Evolutionary conservation across 2,888 invertebrate species (phyloP), one percentile per base, ranked within the genome.

Genomic region (Eudasyphora cyanicolor): DNA sequence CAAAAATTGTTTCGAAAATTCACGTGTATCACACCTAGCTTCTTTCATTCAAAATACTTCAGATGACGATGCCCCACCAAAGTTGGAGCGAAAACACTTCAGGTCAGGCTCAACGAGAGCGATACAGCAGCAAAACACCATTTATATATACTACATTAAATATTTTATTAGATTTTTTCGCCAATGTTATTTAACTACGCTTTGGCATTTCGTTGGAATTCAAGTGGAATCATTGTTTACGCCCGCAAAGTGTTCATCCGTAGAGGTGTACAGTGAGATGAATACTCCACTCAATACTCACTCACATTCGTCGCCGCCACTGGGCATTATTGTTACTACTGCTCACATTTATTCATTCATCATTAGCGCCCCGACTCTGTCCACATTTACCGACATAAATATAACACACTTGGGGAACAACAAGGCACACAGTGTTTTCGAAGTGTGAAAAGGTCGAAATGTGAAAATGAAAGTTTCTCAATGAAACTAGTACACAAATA

Each of bases 131-230:
- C 38, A 45, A 38, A 45, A 45, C n/a, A 45, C 14, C 2, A 38
- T 12, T 38, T 38, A 6, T 54, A 45, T 21, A 1, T 54, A 19
- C 10, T 54, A 7, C 5, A 54, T 57, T 57, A n/a, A n/a, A n/a
- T n/a, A n/a, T n/a, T 45, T 57, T 57, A 27, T 10, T 27, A 14
- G 27, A 27, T 27, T 57, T 24, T 51, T 21, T 51, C 51, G 51
- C 51, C 10, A 21, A 21, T 60, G 57, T 60, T 60, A n/a, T n/a
- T 60, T 35, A 32, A 62, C 27, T 45, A 45, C 57, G 54, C 45
- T 71, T 62, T 54, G 14, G 62, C 24, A 64, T 78, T 78, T 78
- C 70, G 62, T 17, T 62, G 71, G 78, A 71, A 71, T 77, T 77
- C 27, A 49, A 32, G 27, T 60, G 45, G 12, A 71, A 27, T 78